Evolutionary conservation across 1,140 invertebrate genomes (phyloP).

Genomic region (Ceratosolen fusciceps): DNA sequence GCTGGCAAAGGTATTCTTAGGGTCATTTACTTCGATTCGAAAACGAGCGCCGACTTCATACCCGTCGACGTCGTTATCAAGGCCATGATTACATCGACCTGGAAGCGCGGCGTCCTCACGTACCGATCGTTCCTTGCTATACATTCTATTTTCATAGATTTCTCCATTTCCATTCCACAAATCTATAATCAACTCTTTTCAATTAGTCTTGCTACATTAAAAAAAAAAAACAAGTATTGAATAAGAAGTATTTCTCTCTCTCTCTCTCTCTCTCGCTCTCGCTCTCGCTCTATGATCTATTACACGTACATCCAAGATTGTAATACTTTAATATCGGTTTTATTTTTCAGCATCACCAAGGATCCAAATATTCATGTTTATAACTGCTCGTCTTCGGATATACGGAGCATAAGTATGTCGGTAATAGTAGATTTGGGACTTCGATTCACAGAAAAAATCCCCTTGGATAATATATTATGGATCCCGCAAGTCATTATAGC

Average conservation of each 20-base stretch:
- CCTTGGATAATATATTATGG: conserved; percentile 81
- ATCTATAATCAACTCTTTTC: too few relatives aligned
- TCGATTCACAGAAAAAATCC: conserved; percentile 71
- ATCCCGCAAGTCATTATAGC: conserved; percentile 73
- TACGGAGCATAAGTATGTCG: conserved; percentile 80
- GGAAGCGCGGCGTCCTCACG: conserved; percentile 79
- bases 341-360: conserved; percentile 57
- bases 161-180: neutral
- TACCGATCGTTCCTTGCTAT: conserved; percentile 61
- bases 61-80: conserved; percentile 92
- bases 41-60: conserved; percentile 82
- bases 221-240: too few relatives aligned
- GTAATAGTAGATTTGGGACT: conserved; percentile 74
- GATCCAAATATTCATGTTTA: conserved; percentile 74
- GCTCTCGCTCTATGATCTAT: too few relatives aligned
- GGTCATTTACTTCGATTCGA: conserved; percentile 77
- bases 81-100: conserved; percentile 81
- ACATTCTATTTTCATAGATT: neutral
- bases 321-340: conserved; percentile 21
- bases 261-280: too few relatives aligned
- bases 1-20: conserved; percentile 87
- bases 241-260: too few relatives aligned
- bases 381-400: conserved; percentile 76
- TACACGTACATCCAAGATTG: too few relatives aligned
- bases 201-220: too few relatives aligned